Evolutionary conservation across 2,797 vertebrate genomes (phyloP).

Genomic region (Enteromius anoplus): DNA sequence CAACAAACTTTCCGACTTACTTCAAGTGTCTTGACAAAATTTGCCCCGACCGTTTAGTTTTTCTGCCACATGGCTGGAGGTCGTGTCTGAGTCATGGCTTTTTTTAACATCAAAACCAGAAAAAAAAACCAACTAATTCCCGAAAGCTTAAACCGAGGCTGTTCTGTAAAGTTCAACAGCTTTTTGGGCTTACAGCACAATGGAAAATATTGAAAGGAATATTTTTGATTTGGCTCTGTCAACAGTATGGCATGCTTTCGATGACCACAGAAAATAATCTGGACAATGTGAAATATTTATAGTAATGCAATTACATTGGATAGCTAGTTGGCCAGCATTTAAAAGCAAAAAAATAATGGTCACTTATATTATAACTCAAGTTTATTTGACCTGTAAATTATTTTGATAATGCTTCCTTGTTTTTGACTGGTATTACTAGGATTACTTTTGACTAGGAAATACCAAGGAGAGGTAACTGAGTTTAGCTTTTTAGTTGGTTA

Average conservation of each 20-base stretch:
- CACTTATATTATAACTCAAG: background rate
- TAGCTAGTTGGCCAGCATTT: background rate
- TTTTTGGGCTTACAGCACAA: conserved; percentile 5
- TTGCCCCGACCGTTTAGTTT: background rate
- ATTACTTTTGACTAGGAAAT: background rate
- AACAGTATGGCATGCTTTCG: background rate
- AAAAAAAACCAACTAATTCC: background rate
- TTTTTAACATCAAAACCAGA: conserved; percentile 10
- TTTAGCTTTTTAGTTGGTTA: background rate
- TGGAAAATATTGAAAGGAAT: background rate
- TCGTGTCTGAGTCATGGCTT: conserved; percentile 1
- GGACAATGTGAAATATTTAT: background rate
- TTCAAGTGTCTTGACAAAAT: background rate
- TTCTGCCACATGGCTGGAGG: conserved; percentile 12
- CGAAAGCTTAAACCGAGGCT: background rate
- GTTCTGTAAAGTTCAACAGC: background rate
- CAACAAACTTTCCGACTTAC: conserved; percentile 11
- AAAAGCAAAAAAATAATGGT: background rate
- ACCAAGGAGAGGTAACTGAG: background rate
- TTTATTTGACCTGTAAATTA: background rate
- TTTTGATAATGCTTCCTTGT: background rate
- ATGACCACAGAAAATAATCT: conserved; percentile 11
- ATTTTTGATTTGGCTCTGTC: background rate
- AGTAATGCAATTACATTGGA: background rate
- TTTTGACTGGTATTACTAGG: background rate